These are phyloP conservation scores for Actinia tenebrosa DNA, from an alignment of 64 coral and sea anemone genomes.

Conservation along the genomic window DNA sequence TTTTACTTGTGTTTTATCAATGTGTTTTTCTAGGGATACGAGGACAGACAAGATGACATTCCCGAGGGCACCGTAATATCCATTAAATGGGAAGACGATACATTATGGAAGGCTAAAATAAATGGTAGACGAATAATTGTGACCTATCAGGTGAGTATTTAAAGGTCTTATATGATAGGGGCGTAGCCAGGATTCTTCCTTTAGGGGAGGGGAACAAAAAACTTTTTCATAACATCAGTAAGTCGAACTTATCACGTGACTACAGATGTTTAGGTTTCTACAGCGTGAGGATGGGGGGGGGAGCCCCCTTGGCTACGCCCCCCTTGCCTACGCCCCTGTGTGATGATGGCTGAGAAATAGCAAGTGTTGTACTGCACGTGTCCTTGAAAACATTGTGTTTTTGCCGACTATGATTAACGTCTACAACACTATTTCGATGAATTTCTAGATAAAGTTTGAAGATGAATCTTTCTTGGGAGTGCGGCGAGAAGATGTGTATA, in stretches of 20 bases:
- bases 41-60: conserved; percentile 35
- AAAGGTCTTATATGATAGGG: too few species aligned
- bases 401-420: not conserved
- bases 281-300: too few species aligned
- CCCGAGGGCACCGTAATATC: conserved; percentile 63
- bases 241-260: too few species aligned
- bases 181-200: too few species aligned
- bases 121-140: conserved; percentile 73
- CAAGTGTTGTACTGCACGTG: not conserved
- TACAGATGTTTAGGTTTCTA: too few species aligned
- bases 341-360: too few species aligned
- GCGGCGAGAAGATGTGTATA: conserved; percentile 84
- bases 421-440: not conserved
- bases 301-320: too few species aligned
- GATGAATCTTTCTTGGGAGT: conserved; percentile 79
- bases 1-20: not conserved
- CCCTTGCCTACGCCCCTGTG: too few species aligned
- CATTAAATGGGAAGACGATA: conserved; percentile 69
- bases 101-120: conserved; percentile 52
- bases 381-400: too few species aligned
- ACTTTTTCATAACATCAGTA: too few species aligned
- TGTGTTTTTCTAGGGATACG: conserved; percentile 48
- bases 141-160: conserved; percentile 57
- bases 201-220: too few species aligned
- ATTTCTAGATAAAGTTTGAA: conserved; percentile 67